These are phyloP conservation scores for Apostichopus japonicus DNA, from an alignment of 35 echinoderm and acorn worm species.

Conservation along the genomic window DNA sequence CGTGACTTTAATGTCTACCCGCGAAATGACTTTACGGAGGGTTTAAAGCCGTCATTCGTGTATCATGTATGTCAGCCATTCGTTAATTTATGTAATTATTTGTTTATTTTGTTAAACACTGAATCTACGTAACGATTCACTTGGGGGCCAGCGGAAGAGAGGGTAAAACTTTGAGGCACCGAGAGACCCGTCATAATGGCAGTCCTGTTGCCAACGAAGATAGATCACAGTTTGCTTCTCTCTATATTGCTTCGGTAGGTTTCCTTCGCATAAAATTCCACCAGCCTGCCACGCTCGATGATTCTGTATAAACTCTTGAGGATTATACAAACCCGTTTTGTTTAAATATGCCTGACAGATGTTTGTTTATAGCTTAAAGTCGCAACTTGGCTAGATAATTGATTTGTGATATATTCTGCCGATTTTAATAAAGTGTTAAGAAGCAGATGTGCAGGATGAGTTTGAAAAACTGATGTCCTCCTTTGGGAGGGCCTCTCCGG, in stretches of 20 bases:
- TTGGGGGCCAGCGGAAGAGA: not conserved
- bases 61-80: not conserved
- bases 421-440: not conserved
- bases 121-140: not conserved
- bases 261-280: not conserved
- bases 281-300: not conserved
- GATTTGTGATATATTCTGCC: slow-evolving; percentile 2
- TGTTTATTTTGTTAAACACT: slow-evolving; percentile 12
- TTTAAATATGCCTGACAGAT: slow-evolving; percentile 19
- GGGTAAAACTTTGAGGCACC: too few species aligned
- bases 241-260: not conserved
- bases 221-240: not conserved
- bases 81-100: not conserved
- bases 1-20: too few species aligned
- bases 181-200: too few species aligned
- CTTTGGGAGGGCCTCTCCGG: not conserved
- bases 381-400: not conserved
- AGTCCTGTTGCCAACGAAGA: not conserved
- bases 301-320: not conserved
- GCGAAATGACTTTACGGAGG: too few species aligned
- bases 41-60: too few species aligned
- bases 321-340: not conserved
- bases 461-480: not conserved
- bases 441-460: not conserved
- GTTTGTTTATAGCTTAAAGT: slow-evolving; percentile 5